Conservation (phyloP, 2,888 invertebrate genomes). For the Hoplodrina ambigua region DNA sequence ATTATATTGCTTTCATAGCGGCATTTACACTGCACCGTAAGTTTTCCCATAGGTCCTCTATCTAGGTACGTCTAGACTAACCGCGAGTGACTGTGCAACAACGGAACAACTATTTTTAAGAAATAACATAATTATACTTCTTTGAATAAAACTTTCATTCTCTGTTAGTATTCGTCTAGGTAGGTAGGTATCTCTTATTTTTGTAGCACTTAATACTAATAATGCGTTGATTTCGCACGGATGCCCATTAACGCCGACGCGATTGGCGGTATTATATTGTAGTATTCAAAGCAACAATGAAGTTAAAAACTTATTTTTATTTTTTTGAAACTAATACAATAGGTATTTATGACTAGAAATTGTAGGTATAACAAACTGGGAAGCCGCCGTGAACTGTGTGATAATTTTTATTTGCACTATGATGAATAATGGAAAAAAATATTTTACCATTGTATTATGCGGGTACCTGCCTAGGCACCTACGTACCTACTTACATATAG, state of each 20-base stretch:
- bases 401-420: no score
- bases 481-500: background rate
- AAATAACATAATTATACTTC: background rate
- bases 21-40: background rate
- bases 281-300: background rate
- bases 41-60: background rate
- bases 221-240: background rate
- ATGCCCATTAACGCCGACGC: background rate
- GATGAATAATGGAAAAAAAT: no score
- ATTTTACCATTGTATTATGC: no score
- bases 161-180: background rate
- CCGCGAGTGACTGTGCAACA: background rate
- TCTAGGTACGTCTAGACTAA: no score
- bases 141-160: background rate
- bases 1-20: no score
- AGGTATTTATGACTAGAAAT: background rate
- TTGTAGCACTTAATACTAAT: no score
- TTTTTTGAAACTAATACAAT: background rate
- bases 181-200: background rate
- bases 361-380: background rate
- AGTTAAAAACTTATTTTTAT: conserved; percentile 11
- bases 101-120: background rate
- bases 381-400: no score
- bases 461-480: background rate
- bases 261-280: no score